Base-by-base conservation (phyloP, 2,797 vertebrate genomes). In the Myioborus miniatus region DNA sequence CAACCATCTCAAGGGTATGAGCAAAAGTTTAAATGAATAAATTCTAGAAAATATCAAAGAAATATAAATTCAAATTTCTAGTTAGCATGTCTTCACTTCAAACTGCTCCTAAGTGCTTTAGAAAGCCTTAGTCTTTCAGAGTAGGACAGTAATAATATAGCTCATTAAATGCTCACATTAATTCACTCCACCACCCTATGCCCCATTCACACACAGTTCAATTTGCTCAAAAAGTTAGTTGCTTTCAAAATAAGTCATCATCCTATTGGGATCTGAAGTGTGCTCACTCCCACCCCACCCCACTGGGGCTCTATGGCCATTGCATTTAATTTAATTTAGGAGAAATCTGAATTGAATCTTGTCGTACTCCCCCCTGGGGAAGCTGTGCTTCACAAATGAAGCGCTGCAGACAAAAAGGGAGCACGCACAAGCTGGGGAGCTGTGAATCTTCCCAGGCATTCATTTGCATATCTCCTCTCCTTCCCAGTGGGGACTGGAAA, bases 301-400 rank as follows among this genome's bases (percentile, higher is more conserved):
- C 32, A 27, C 58, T 83, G 53, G 78, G 90, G 27, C 14, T 47
- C 29, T 63, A 75, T 74, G 70, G 80, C 19, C 60, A 83, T 77
- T 92, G 53, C 3, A 26, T 95, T 97, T 95, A 96, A 96, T 96
- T 93, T 96, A 94, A 96, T 87, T 93, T 94, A 87, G 36, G n/a
- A 64, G 94, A 93, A 95, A 94, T 85, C 10, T 64, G 92, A 97
- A 88, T 60, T 41, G 56, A 96, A 90, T 93, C 76, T 92, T 94
- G 20, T 82, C 80, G 6, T 65, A 41, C 22, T 83, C 24, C 32
- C 47, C 50, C 21, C 44, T 16, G 36, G 75, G 71, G 53, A 94
- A 91, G 94, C 83, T 34, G 52, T 19, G 1, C 18, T 87, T 96
- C 79, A 83, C 46, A 97, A 94, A 93, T 87, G 76, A 97, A 96